A percentile compares a stretch with the other conserved stretches of the same genome.
phyloP scores from a whole-genome alignment of 2,888 invertebrate species.

The Cerastis leucographa region DNA sequence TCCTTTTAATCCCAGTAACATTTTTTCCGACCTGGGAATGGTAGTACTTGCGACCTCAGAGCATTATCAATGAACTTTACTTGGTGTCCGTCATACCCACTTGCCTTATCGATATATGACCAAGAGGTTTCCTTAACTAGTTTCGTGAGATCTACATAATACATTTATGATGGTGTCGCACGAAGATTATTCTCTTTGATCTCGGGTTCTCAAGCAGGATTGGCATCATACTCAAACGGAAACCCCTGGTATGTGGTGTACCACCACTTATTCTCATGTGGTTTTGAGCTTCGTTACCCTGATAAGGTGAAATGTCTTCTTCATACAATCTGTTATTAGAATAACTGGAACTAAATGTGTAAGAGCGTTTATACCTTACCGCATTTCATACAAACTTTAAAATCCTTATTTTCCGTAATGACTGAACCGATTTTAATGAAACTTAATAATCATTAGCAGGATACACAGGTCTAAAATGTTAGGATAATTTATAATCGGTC shows the following conservation, averaged over 20 bases:
- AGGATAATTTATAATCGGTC: too few species aligned
- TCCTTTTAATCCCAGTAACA: not conserved
- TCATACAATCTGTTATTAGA: not conserved
- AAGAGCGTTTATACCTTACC: too few species aligned
- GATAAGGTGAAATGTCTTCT: not conserved
- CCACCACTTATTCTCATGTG: not conserved
- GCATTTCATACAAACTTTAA: too few species aligned
- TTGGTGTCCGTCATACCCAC: not conserved
- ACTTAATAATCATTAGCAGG: too few species aligned
- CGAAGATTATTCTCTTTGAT: slow-evolving; percentile 21
- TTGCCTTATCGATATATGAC: not conserved
- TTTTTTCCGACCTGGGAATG: not conserved
- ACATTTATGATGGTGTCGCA: not conserved
- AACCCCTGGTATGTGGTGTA: not conserved
- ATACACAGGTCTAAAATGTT: too few species aligned
- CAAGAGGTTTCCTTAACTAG: not conserved
- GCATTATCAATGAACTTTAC: not conserved
- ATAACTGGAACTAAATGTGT: not conserved
- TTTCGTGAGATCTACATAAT: not conserved
- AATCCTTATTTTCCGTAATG: too few species aligned
- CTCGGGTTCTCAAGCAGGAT: not conserved
- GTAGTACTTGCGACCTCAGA: not conserved
- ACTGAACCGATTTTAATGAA: too few species aligned
- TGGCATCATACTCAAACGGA: not conserved
- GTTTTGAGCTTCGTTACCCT: not conserved